phyloP scores from a whole-genome alignment of 2,797 vertebrate genomes.

The Anguilla pacifica region DNA sequence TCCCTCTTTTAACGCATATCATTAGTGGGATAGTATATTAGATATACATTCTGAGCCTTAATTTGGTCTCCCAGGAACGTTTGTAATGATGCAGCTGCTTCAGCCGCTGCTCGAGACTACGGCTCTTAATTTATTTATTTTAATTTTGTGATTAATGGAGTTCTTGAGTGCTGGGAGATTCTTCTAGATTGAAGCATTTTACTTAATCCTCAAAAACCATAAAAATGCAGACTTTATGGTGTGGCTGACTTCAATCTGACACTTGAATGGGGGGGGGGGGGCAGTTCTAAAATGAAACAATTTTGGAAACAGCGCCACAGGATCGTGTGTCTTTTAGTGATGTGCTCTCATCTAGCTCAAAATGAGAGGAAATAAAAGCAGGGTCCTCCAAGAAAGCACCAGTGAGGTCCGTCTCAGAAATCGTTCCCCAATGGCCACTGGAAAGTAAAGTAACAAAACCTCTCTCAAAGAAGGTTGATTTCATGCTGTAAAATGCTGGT shows the following conservation, averaged over 20 bases:
- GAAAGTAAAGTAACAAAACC: conserved; percentile 2
- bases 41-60: conserved; percentile 72
- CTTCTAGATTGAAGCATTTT: conserved; percentile 44
- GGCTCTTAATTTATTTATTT: conserved; percentile 74
- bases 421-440: conserved; percentile 8
- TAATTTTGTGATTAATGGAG: conserved; percentile 72
- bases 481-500: not conserved
- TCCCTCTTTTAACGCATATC: conserved; percentile 67
- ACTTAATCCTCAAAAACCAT: conserved; percentile 54
- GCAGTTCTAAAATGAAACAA: not conserved
- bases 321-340: not conserved
- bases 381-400: not conserved
- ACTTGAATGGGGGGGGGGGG: not conserved
- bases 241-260: not conserved
- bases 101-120: conserved; percentile 55
- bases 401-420: not conserved
- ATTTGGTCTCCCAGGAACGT: conserved; percentile 73
- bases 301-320: not conserved
- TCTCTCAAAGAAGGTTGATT: conserved; percentile 2
- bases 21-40: conserved; percentile 75
- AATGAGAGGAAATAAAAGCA: conserved; percentile 14
- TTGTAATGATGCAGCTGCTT: conserved; percentile 70
- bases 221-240: conserved; percentile 29
- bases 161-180: conserved; percentile 64
- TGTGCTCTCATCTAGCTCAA: not conserved